Evolutionary conservation across 2,797 vertebrate species (phyloP), one percentile per base, ranked within the genome.

Genomic region (Podargus strigoides): DNA sequence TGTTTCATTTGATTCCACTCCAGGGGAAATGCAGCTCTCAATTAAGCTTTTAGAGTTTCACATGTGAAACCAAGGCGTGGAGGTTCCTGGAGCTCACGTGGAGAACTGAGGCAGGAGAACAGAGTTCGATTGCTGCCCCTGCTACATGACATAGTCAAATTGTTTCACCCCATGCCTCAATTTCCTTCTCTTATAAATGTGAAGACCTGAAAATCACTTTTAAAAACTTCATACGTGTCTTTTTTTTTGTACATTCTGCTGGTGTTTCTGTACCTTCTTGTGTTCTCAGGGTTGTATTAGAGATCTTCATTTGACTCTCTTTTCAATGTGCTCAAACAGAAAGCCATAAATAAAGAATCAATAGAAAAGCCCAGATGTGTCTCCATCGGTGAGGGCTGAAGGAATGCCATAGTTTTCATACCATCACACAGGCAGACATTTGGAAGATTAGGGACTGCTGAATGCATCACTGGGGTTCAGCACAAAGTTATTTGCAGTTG

Each of bases 1-100:
- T 92, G 85, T 94, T 97, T 94, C 91, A 85, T 87, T 94, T 94
- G 93, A 93, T 93, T 96, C 95, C 89, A 93, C 89, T 96, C 91
- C 94, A 88, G 93, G 91, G 89, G 95, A 94, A 93, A 86, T 1
- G 11, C 59, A 84, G 55, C 70, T 96, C 91, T 94, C 93, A 94
- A 63, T 96, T 95, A 94, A 91, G 76, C 77, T 91, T 93, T 95
- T 90, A 90, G 64, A 41, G 44, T 91, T 95, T 95, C 90, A 86
- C 74, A 39, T 63, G 66, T 90, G 94, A 96, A 94, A 78, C 37
- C 41, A 50, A 73, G 46, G 50, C 28, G 2, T 80, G 66, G 81
- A 91, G 39, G 46, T 20, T 93, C 66, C 74, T 70, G 89, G 52
- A 81, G 66, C 34, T 86, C 16, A 2, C 0, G 3, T 47, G 86